Evolutionary conservation across 2,113 vertebrate genomes (phyloP).

Genomic region (Mohoua ochrocephala): DNA sequence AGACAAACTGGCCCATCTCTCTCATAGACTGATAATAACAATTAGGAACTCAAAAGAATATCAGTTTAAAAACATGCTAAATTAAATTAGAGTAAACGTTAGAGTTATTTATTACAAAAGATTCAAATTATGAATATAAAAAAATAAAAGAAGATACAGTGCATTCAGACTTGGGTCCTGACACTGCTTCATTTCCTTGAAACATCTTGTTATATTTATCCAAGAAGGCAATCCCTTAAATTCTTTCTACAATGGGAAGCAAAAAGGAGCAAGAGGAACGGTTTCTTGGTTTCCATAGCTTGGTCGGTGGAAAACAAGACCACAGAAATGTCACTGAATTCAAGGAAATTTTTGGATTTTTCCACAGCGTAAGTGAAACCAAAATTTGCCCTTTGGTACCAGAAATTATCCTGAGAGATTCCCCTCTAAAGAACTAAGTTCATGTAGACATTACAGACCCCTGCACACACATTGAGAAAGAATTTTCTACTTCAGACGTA

Average conservation of each 20-base stretch:
- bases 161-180: background rate
- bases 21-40: background rate
- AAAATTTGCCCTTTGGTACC: background rate
- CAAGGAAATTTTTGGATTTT: background rate
- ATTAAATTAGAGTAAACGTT: background rate
- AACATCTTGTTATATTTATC: background rate
- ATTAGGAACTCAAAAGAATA: background rate
- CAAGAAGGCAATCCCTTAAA: accelerated
- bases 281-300: background rate
- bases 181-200: background rate
- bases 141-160: background rate
- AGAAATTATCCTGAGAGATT: background rate
- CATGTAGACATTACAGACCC: background rate
- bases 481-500: background rate
- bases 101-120: background rate
- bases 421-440: background rate
- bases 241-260: background rate
- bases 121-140: background rate
- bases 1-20: background rate
- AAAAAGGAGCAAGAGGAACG: background rate
- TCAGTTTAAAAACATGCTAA: background rate
- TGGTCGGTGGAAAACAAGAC: background rate
- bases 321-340: background rate
- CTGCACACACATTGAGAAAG: background rate
- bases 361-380: background rate